phyloP scores from a whole-genome alignment of 2,113 vertebrate species.

The Alces alces region DNA sequence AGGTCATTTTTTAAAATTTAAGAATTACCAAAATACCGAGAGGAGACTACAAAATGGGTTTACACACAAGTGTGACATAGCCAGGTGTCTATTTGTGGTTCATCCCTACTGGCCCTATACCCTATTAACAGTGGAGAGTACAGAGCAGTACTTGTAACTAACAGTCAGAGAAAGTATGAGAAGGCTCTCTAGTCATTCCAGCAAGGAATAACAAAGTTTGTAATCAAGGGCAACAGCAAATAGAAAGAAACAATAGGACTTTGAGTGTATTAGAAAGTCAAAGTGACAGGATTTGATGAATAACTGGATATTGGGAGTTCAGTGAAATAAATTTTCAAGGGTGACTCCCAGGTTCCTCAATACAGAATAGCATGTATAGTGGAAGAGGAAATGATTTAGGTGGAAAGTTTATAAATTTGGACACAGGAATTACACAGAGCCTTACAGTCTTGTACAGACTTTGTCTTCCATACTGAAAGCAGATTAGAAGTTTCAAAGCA shows the following conservation, averaged over 20 bases:
- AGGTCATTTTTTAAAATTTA: background rate
- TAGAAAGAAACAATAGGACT: background rate
- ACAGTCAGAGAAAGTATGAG: background rate
- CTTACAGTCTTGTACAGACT: background rate
- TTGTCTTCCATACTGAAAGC: background rate
- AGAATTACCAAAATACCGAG: background rate
- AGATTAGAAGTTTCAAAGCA: background rate
- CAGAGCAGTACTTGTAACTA: background rate
- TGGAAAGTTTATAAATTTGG: background rate
- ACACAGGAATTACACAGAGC: background rate
- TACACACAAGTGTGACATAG: background rate
- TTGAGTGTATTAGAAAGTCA: background rate
- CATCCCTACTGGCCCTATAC: background rate
- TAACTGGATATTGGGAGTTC: background rate
- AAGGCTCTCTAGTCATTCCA: background rate
- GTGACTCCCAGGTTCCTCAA: background rate
- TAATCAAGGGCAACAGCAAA: background rate
- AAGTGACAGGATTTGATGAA: background rate
- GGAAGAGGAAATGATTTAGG: background rate
- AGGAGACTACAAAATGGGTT: background rate
- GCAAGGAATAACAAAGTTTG: background rate
- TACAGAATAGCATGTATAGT: background rate
- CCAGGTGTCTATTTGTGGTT: background rate
- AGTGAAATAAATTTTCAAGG: background rate
- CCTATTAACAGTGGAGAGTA: background rate